Evolutionary conservation across 2,888 invertebrate species (phyloP), one percentile per base, ranked within the genome.

Genomic region (Apomyelois bistriatella): DNA sequence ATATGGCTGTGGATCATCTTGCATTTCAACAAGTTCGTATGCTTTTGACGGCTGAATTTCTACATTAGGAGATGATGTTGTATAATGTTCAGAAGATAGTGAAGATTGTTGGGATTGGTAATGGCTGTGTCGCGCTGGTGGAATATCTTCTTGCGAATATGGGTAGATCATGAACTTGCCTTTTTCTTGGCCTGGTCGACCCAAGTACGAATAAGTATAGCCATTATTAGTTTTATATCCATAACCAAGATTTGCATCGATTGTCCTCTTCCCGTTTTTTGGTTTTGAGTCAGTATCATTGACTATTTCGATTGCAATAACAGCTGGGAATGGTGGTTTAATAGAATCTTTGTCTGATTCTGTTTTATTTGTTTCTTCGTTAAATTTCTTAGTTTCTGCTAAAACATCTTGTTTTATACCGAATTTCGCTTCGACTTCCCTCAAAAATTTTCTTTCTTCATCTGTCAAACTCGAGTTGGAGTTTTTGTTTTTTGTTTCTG

Each of bases 181-280:
- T 65, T 87, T 83, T 28, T 87, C 82, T 62, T 87, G 81, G 0
- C 72, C 66, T 28, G 83, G 73, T 68, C 85, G 88, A n/a, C 90
- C 91, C 37, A 90, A 89, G 59, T 89, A 85, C 1, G 84, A 82
- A 60, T 91, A 91, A n/a, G 83, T 79, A 42, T 90, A 91, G 7
- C 90, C 90, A 59, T 82, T 81, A 61, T 92, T 92, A 1, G 87
- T 87, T 62, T 87, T 86, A 58, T 92, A 93, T 6, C 94, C 94
- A 71, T 94, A 95, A 54, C 95, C 95, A 9, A 95, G 81, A 47
- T 93, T 93, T 0, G 93, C 92, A 59, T 95, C 94, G 10, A 95
- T 93, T 0, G 95, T 95, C 61, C 95, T 86, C 69, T 95, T 95
- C 0, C 87, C 90, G 73, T 92, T 92, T 32, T 46, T 46, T 3